A percentile compares a stretch with the other conserved stretches of the same genome.
phyloP scores from a whole-genome alignment of 2,113 vertebrate genomes.

The Entomyzon cyanotis region DNA sequence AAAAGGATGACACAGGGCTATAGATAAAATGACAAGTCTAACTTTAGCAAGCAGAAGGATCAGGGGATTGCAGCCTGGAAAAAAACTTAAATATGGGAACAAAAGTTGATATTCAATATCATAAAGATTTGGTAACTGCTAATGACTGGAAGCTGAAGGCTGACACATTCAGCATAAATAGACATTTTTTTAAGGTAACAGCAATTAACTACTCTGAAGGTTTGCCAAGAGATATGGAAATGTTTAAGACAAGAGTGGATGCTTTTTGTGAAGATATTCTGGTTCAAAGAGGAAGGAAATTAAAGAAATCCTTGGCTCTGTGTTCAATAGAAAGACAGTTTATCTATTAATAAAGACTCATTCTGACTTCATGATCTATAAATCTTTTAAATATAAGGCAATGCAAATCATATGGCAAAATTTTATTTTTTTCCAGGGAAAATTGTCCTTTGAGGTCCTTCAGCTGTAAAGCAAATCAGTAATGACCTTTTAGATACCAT shows the following conservation, averaged over 20 bases:
- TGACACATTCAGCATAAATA: not conserved
- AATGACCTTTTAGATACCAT: not conserved
- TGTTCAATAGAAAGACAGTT: not conserved
- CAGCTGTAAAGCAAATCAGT: not conserved
- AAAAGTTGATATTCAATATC: not conserved
- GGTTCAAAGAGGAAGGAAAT: conserved; percentile 30
- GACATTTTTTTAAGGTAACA: not conserved
- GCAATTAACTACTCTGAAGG: conserved; percentile 2
- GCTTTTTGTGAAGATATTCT: not conserved
- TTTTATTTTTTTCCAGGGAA: not conserved
- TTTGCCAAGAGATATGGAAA: conserved; percentile 14
- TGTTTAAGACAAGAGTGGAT: not conserved
- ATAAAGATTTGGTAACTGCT: not conserved
- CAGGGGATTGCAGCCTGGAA: not conserved
- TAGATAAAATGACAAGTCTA: not conserved
- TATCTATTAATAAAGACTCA: not conserved
- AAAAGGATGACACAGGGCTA: not conserved
- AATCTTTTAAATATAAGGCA: not conserved
- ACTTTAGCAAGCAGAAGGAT: not conserved
- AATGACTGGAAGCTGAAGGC: not conserved
- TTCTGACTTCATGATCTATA: not conserved
- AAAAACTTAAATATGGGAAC: not conserved
- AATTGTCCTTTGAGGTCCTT: not conserved
- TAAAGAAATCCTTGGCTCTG: not conserved
- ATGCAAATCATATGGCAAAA: not conserved